Evolutionary conservation across 92 coral and sea anemone species (phyloP).

Genomic region (Parazoanthus darwini): DNA sequence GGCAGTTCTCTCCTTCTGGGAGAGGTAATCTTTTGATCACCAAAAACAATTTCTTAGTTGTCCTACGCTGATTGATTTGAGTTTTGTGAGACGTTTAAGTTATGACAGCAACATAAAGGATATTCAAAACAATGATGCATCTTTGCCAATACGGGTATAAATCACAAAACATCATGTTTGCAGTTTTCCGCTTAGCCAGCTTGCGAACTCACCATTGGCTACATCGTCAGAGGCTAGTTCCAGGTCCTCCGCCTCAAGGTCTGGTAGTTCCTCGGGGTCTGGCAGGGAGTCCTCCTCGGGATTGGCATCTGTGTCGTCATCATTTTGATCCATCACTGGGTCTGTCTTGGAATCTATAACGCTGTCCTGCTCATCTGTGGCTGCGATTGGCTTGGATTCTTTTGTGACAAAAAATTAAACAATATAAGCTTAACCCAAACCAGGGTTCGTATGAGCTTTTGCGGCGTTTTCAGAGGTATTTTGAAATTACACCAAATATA

Average conservation of each 20-base stretch:
- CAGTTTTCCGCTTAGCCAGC: neutral
- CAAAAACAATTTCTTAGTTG: too few species aligned
- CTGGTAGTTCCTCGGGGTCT: constrained; percentile 16
- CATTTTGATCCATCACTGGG: neutral
- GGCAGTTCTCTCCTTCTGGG: too few species aligned
- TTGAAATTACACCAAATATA: too few species aligned
- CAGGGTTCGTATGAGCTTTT: too few species aligned
- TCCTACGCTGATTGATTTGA: too few species aligned
- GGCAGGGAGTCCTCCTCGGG: constrained; percentile 16
- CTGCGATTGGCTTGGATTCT: neutral
- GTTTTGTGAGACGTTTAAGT: too few species aligned
- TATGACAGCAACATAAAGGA: too few species aligned
- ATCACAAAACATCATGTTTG: neutral
- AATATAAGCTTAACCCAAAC: neutral
- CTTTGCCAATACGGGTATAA: too few species aligned
- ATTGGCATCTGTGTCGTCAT: constrained; percentile 14
- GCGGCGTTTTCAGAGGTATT: too few species aligned
- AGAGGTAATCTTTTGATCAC: too few species aligned
- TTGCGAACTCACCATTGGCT: constrained; percentile 14
- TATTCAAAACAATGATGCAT: too few species aligned
- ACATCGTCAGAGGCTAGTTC: constrained; percentile 17
- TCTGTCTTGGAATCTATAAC: neutral
- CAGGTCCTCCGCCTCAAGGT: neutral
- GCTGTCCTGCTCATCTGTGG: neutral
- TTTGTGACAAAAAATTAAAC: neutral